Conservation (phyloP, 2,888 invertebrate genomes). For the Epinotia bilunana region DNA sequence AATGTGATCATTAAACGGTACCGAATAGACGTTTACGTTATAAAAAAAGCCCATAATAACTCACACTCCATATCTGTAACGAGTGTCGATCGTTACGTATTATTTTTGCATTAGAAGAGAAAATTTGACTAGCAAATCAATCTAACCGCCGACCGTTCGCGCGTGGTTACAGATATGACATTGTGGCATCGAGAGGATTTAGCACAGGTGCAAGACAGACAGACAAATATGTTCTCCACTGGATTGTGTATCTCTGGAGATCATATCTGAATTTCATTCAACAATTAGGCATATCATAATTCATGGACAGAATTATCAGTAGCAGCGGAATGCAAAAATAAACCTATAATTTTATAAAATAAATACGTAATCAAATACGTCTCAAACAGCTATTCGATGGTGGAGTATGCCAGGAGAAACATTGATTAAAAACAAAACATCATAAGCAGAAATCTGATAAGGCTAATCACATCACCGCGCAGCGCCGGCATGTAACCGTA, state of each 20-base stretch:
- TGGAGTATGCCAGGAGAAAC: background rate
- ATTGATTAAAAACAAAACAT: background rate
- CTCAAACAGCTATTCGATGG: background rate
- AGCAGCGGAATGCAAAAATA: conserved; percentile 26
- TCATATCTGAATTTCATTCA: conserved; percentile 58
- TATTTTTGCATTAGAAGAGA: conserved; percentile 59
- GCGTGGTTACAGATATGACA: conserved; percentile 78
- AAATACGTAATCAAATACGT: background rate
- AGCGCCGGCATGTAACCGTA: background rate
- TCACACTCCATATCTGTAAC: conserved; percentile 82
- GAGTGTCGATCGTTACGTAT: conserved; percentile 54
- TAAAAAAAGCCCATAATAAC: conserved; percentile 69
- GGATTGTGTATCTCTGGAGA: conserved; percentile 54
- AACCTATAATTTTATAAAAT: background rate
- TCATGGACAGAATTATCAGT: conserved; percentile 39
- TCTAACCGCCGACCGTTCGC: conserved; percentile 68
- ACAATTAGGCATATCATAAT: conserved; percentile 35
- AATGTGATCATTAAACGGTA: conserved; percentile 18
- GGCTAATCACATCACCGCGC: background rate
- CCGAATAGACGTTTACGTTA: conserved; percentile 43
- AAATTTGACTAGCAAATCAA: conserved; percentile 74
- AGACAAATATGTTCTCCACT: conserved; percentile 66
- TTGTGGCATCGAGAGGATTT: conserved; percentile 70
- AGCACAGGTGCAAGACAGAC: conserved; percentile 57
- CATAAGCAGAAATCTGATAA: conserved; percentile 29